Evolutionary conservation across 2,888 invertebrate genomes (phyloP).

Genomic region (Taenaris catops): DNA sequence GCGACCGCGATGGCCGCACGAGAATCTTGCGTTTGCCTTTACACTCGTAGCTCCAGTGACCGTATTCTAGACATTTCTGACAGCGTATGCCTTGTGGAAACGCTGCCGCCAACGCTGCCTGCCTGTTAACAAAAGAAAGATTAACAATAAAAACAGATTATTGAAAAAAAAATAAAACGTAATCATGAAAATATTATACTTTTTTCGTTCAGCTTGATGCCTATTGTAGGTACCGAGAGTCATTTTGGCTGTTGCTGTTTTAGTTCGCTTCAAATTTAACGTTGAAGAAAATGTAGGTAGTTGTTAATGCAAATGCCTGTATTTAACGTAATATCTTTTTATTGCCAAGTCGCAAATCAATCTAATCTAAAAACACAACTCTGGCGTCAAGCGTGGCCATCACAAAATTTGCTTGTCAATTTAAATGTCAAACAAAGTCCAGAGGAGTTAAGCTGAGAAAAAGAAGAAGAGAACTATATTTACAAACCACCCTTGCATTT

Average conservation of each 20-base stretch:
- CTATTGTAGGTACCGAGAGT: slow-evolving; percentile 71
- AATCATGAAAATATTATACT: slow-evolving; percentile 34
- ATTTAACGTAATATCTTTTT: slow-evolving; percentile 15
- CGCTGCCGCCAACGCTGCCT: slow-evolving; percentile 81
- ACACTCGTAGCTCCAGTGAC: slow-evolving; percentile 98
- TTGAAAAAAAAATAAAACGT: slow-evolving; percentile 2
- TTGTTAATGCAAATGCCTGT: neutral
- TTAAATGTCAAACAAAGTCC: slow-evolving; percentile 13
- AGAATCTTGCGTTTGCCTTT: slow-evolving; percentile 93
- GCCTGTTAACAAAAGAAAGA: slow-evolving; percentile 45
- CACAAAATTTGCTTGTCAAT: slow-evolving; percentile 21
- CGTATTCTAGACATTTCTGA: slow-evolving; percentile 95
- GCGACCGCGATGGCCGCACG: slow-evolving; percentile 90
- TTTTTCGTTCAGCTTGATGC: slow-evolving; percentile 66
- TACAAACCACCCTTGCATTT: too few relatives aligned
- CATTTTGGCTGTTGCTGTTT: slow-evolving; percentile 36
- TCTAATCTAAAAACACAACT: slow-evolving; percentile 22
- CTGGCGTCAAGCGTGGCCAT: slow-evolving; percentile 27
- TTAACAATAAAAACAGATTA: too few relatives aligned
- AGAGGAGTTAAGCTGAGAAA: too few relatives aligned
- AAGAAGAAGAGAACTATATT: too few relatives aligned
- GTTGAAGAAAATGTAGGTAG: slow-evolving; percentile 4
- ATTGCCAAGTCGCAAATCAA: slow-evolving; percentile 32
- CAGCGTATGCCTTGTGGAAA: slow-evolving; percentile 90
- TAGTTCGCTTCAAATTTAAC: neutral